Evolutionary conservation across 2,113 vertebrate genomes (phyloP).

Genomic region (Orientallactaga bullata): DNA sequence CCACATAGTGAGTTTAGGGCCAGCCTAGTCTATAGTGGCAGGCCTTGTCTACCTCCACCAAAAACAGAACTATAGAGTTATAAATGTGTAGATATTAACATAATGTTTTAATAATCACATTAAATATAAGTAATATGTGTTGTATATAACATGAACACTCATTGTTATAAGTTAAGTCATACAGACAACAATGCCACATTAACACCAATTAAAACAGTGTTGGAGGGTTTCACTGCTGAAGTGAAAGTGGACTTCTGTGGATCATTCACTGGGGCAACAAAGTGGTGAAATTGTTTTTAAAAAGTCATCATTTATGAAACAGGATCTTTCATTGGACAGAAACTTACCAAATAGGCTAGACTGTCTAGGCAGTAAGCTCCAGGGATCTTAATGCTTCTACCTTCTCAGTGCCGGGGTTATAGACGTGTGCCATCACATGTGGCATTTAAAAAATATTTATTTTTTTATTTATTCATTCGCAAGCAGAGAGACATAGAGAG

Average conservation of each 20-base stretch:
- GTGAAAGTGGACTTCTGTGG: not conserved
- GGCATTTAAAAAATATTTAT: too few relatives aligned
- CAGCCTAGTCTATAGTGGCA: too few relatives aligned
- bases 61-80: not conserved
- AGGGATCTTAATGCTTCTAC: too few relatives aligned
- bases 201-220: not conserved
- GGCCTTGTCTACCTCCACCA: too few relatives aligned
- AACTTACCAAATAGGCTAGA: too few relatives aligned
- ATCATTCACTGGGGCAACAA: not conserved
- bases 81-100: not conserved
- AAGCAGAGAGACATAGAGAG: too few relatives aligned
- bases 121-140: not conserved
- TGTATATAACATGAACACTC: slow-evolving; percentile 15
- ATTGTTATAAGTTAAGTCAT: not conserved
- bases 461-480: too few relatives aligned
- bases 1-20: too few relatives aligned
- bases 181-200: not conserved
- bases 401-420: too few relatives aligned
- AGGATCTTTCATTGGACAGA: too few relatives aligned
- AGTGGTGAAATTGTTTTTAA: not conserved
- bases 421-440: too few relatives aligned
- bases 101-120: not conserved
- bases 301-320: not conserved
- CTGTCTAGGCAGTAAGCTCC: too few relatives aligned
- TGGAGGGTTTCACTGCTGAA: not conserved